Evolutionary conservation across 2,113 vertebrate genomes (phyloP).

Genomic region (Sphaerodactylus townsendi): DNA sequence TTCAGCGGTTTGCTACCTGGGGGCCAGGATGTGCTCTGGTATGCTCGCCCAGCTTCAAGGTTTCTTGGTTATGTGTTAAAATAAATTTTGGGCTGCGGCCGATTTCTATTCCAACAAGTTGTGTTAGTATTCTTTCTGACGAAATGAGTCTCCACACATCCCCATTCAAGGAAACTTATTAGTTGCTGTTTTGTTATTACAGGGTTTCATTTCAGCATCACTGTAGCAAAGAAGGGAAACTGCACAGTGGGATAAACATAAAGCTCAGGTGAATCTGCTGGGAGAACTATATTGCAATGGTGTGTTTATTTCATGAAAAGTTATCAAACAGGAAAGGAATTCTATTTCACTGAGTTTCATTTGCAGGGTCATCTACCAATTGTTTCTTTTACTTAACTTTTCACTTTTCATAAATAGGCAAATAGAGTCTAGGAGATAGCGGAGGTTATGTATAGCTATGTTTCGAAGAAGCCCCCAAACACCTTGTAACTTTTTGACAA

Average conservation of each 20-base stretch:
- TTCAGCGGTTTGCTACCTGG: too few relatives aligned
- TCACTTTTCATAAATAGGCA: not conserved
- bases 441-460: not conserved
- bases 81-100: too few relatives aligned
- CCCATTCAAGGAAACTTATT: too few relatives aligned
- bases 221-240: not conserved
- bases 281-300: not conserved
- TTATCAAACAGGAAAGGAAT: not conserved
- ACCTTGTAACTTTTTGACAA: not conserved
- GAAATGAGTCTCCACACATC: too few relatives aligned
- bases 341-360: not conserved
- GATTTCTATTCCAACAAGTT: too few relatives aligned
- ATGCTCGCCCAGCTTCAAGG: too few relatives aligned
- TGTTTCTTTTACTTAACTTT: not conserved
- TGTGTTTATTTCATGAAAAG: not conserved
- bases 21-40: too few relatives aligned
- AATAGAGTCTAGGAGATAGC: not conserved
- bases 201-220: not conserved
- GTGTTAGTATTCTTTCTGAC: too few relatives aligned
- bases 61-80: too few relatives aligned
- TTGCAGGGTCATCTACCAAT: not conserved
- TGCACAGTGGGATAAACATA: not conserved
- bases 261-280: not conserved
- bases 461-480: not conserved
- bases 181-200: not conserved